These are phyloP conservation scores for Brachystomella parvula DNA, from an alignment of 1,140 invertebrate species.

Conservation along the genomic window DNA sequence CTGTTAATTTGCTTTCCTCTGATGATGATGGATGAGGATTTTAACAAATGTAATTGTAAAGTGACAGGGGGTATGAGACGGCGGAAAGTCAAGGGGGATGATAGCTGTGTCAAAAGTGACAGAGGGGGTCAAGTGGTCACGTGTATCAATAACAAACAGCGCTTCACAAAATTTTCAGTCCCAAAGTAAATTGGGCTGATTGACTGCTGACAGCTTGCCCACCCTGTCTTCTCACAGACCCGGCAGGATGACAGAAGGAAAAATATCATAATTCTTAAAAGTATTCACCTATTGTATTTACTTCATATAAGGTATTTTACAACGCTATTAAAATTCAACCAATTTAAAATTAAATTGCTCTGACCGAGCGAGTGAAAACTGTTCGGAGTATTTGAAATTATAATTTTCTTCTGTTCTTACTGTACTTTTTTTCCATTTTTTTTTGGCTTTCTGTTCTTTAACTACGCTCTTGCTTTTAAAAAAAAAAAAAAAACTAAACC, in stretches of 20 bases:
- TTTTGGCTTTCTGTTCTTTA: too few relatives aligned
- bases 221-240: neutral
- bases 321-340: neutral
- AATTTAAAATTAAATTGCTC: neutral
- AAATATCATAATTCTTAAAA: neutral
- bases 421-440: too few relatives aligned
- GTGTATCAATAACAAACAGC: too few relatives aligned
- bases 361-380: too few relatives aligned
- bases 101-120: neutral
- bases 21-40: neutral
- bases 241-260: neutral
- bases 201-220: neutral
- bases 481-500: too few relatives aligned
- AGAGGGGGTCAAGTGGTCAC: slow-evolving; percentile 2
- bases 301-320: neutral
- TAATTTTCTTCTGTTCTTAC: too few relatives aligned
- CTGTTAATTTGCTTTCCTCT: neutral
- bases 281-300: neutral
- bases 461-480: too few relatives aligned
- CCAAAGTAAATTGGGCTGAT: neutral
- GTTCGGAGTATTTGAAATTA: too few relatives aligned
- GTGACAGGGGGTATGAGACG: slow-evolving; percentile 3
- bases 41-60: neutral
- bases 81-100: slow-evolving; percentile 2
- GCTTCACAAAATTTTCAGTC: too few relatives aligned